A percentile compares a stretch with the other conserved stretches of the same genome.
Evolutionary conservation across 2,888 invertebrate genomes (phyloP).

Genomic region (Synanthedon formicaeformis): DNA sequence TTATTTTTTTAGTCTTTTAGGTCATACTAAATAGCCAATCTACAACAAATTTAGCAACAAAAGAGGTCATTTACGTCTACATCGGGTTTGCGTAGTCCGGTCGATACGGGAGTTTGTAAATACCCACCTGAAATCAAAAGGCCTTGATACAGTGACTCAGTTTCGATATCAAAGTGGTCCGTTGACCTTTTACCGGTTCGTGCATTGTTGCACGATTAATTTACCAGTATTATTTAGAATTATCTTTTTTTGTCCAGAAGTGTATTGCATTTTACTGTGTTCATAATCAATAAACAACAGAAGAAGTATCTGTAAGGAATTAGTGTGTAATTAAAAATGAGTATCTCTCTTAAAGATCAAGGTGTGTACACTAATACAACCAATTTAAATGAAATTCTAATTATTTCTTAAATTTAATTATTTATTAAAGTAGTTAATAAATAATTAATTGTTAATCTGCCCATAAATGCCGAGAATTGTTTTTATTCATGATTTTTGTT

Average conservation of each 20-base stretch:
- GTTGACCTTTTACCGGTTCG: conserved; percentile 58
- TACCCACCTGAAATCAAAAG: conserved; percentile 46
- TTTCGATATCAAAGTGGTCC: conserved; percentile 59
- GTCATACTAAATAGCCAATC: too few relatives aligned
- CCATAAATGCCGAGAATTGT: neutral
- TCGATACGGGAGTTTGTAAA: conserved; percentile 11
- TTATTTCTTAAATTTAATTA: neutral
- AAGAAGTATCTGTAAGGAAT: too few relatives aligned
- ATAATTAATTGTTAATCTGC: too few relatives aligned
- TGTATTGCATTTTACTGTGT: neutral
- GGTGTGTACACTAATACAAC: neutral
- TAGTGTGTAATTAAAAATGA: neutral
- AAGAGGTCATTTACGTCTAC: too few relatives aligned
- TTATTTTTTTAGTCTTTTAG: too few relatives aligned
- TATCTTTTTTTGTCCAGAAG: neutral
- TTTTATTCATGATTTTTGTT: too few relatives aligned
- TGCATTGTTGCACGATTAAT: conserved; percentile 38
- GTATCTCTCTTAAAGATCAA: neutral
- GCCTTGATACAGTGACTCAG: conserved; percentile 66
- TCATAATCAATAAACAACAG: too few relatives aligned
- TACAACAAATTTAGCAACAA: too few relatives aligned
- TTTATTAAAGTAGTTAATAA: too few relatives aligned
- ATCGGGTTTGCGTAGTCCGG: neutral
- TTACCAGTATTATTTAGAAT: conserved; percentile 14
- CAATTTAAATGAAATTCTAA: neutral